Evolutionary conservation across 2,113 vertebrate genomes (phyloP).

Genomic region (Python bivittatus): DNA sequence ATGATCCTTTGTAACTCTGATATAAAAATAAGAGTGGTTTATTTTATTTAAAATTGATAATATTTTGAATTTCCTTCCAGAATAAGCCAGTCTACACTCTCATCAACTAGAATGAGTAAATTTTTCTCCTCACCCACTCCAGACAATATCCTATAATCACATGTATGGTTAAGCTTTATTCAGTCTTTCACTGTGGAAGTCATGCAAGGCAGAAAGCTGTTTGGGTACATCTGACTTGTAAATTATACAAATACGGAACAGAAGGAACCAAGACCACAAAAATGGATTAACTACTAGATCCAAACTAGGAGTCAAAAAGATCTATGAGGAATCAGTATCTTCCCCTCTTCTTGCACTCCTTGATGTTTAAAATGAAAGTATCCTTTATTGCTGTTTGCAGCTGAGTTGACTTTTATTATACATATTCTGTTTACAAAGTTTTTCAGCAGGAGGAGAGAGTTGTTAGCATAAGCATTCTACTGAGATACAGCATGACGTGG

Average conservation of each 20-base stretch:
- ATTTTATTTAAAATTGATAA: not conserved
- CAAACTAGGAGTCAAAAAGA: not conserved
- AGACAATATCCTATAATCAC: not conserved
- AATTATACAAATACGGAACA: not conserved
- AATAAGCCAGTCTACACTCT: not conserved
- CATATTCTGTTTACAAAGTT: not conserved
- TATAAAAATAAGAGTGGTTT: not conserved
- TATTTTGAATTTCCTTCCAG: not conserved
- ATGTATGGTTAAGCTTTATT: not conserved
- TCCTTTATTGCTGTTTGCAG: not conserved
- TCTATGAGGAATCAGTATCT: not conserved
- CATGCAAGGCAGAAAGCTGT: not conserved
- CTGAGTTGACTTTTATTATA: not conserved
- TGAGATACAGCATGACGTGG: not conserved
- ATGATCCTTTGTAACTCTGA: not conserved
- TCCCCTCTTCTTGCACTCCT: no score
- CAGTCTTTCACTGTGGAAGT: not conserved
- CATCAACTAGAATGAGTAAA: not conserved
- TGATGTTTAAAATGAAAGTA: not conserved
- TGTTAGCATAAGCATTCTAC: not conserved
- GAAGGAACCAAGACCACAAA: not conserved
- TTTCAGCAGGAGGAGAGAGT: not conserved
- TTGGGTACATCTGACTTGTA: not conserved
- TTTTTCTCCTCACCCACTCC: not conserved
- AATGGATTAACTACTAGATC: not conserved